Percentiles rank a stretch among this genome's conserved stretches.
Evolutionary conservation across 2,888 invertebrate genomes (phyloP).

Genomic region (Penaeus monodon): DNA sequence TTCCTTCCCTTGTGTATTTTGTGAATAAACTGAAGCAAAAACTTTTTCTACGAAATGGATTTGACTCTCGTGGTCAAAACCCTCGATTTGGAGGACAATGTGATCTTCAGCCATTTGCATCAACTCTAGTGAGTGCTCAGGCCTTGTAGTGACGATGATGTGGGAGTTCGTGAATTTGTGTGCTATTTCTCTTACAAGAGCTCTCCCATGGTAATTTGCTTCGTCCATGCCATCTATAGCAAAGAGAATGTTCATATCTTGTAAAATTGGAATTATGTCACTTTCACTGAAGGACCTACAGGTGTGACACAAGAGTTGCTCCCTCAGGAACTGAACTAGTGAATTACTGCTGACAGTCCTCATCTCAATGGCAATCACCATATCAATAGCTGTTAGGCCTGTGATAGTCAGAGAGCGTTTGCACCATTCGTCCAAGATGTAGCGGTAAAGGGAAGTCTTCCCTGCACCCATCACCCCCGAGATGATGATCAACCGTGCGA

Average conservation of each 20-base stretch:
- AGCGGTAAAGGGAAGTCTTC: slow-evolving; percentile 55
- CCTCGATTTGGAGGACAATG: slow-evolving; percentile 46
- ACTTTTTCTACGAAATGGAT: slow-evolving; percentile 45
- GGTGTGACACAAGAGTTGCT: slow-evolving; percentile 50
- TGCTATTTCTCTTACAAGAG: slow-evolving; percentile 43
- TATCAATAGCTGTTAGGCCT: slow-evolving; percentile 42
- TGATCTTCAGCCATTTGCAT: slow-evolving; percentile 55
- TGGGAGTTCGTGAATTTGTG: slow-evolving; percentile 44
- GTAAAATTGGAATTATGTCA: slow-evolving; percentile 56
- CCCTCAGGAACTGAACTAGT: slow-evolving; percentile 49
- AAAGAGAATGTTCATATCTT: slow-evolving; percentile 58
- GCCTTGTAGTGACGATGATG: slow-evolving; percentile 53
- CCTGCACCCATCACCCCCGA: slow-evolving; percentile 56
- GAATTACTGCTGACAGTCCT: slow-evolving; percentile 37
- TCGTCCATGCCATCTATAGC: slow-evolving; percentile 61
- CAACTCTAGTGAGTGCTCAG: slow-evolving; percentile 51
- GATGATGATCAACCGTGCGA: slow-evolving; percentile 43
- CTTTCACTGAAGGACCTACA: slow-evolving; percentile 41
- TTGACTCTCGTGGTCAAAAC: slow-evolving; percentile 39
- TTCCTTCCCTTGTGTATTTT: not conserved
- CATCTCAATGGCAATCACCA: slow-evolving; percentile 53
- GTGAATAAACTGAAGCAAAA: slow-evolving; percentile 36
- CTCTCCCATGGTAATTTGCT: slow-evolving; percentile 30
- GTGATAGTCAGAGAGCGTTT: slow-evolving; percentile 25
- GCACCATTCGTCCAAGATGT: slow-evolving; percentile 58